Evolutionary conservation across 37 sponge, comb jelly and placozoan species (phyloP).

Genomic region (Halisarca cf. caerulea): DNA sequence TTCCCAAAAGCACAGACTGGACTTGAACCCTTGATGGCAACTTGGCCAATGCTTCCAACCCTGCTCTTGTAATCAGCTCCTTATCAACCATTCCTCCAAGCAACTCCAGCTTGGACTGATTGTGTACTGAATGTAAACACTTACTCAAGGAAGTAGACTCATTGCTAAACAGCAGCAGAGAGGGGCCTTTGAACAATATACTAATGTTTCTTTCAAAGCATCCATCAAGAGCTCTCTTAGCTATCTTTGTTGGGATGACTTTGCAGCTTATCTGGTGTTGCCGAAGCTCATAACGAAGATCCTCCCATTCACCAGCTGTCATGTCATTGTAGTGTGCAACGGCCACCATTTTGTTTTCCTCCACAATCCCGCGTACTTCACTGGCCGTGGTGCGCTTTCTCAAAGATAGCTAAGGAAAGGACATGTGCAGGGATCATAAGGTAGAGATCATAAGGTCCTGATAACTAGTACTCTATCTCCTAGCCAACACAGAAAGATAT

Average conservation of each 20-base stretch:
- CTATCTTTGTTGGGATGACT: conserved; percentile 49
- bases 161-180: conserved; percentile 43
- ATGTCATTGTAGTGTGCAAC: conserved; percentile 60
- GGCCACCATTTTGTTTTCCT: conserved; percentile 23
- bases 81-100: conserved; percentile 60
- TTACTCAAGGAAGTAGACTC: neutral
- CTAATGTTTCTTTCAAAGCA: conserved; percentile 40
- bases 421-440: neutral
- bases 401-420: neutral
- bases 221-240: conserved; percentile 28
- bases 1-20: conserved; percentile 23
- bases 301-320: conserved; percentile 50
- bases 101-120: conserved; percentile 43
- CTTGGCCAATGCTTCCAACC: conserved; percentile 31
- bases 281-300: conserved; percentile 29
- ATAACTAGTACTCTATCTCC: too few species aligned
- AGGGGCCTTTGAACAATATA: conserved; percentile 35
- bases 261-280: conserved; percentile 27
- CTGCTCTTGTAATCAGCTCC: conserved; percentile 39
- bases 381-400: conserved; percentile 30
- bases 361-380: conserved; percentile 31
- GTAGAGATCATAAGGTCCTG: too few species aligned
- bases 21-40: conserved; percentile 27
- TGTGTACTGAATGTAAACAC: neutral
- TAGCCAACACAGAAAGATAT: too few species aligned